Evolutionary conservation across 2,113 vertebrate genomes (phyloP).

Genomic region (Dasyprocta punctata): DNA sequence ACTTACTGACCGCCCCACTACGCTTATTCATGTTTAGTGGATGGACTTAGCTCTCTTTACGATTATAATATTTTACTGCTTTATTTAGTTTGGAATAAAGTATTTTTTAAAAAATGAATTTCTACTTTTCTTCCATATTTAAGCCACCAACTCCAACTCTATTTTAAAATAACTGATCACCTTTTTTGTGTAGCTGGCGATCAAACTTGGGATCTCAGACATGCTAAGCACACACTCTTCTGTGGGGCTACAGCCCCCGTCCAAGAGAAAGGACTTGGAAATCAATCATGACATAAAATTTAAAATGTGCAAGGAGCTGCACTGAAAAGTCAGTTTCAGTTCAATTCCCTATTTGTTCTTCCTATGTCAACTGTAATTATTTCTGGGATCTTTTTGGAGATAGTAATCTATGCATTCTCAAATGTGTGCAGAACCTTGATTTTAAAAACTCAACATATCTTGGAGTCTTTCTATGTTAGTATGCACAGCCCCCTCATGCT

Average conservation of each 20-base stretch:
- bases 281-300: background rate
- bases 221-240: background rate
- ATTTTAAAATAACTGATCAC: background rate
- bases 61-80: background rate
- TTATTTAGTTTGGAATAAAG: background rate
- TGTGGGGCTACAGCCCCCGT: background rate
- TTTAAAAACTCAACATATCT: background rate
- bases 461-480: background rate
- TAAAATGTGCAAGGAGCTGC: background rate
- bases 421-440: background rate
- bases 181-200: background rate
- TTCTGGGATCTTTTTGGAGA: conserved; percentile 26
- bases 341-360: background rate
- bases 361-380: background rate
- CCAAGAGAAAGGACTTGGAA: background rate
- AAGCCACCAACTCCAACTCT: background rate
- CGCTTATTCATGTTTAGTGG: background rate
- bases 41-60: background rate
- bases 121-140: conserved; percentile 8
- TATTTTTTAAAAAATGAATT: background rate
- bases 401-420: background rate
- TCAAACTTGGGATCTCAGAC: background rate
- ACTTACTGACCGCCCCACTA: accelerated
- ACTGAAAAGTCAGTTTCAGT: background rate
- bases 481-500: background rate